Conservation (phyloP, 1,140 invertebrate species). For the Caenorhabditis latens region DNA sequence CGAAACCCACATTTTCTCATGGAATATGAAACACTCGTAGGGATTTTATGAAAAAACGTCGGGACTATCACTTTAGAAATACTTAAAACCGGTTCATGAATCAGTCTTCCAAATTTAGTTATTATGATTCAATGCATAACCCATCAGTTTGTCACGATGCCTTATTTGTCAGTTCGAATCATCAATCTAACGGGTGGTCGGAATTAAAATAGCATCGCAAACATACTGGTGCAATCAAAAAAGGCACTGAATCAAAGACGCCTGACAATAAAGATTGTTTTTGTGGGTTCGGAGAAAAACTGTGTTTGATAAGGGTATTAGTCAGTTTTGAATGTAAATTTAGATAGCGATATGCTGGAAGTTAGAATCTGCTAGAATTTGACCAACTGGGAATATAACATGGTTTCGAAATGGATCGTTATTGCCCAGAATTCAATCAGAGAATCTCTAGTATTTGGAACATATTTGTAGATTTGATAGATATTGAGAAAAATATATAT, state of each 20-base stretch:
- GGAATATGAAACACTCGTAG: too few species aligned
- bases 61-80: too few species aligned
- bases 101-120: not conserved
- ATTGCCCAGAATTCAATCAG: too few species aligned
- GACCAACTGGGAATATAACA: too few species aligned
- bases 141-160: slow-evolving; percentile 40
- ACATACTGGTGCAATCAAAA: slow-evolving; percentile 17
- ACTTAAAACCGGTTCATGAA: not conserved
- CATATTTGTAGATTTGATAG: too few species aligned
- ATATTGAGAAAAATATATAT: too few species aligned
- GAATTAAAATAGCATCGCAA: slow-evolving; percentile 45
- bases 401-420: too few species aligned
- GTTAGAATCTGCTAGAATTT: too few species aligned
- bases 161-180: not conserved
- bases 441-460: too few species aligned
- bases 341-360: not conserved
- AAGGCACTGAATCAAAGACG: slow-evolving; percentile 6
- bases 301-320: slow-evolving; percentile 5
- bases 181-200: slow-evolving; percentile 46
- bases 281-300: not conserved
- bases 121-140: not conserved
- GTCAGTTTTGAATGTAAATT: not conserved
- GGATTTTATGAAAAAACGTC: too few species aligned
- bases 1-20: too few species aligned
- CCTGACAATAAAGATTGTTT: slow-evolving; percentile 11